Base-by-base conservation (phyloP, 2,888 invertebrate genomes). In the Cheiracanthium punctorium region DNA sequence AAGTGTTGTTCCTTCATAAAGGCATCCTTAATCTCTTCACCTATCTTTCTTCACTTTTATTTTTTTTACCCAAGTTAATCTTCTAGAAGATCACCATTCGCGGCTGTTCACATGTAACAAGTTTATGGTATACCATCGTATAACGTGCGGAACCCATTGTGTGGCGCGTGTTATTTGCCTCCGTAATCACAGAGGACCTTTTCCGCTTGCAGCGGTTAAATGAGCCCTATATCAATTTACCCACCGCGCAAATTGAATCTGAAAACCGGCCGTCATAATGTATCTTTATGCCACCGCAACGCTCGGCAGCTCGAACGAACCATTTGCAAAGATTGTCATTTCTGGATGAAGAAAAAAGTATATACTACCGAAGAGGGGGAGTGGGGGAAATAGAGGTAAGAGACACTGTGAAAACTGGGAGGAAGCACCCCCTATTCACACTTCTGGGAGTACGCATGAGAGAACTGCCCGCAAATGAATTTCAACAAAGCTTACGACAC, bases 401-500 rank as follows among this genome's bases (percentile, higher is more conserved):
- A 30, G 32, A 29, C 72, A 80, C 64, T 65, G n/a, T n/a, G n/a
- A n/a, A 71, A 71, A 43, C 65, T 64, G 58, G 58, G 64, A n/a
- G n/a, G n/a, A n/a, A n/a, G n/a, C n/a, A n/a, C n/a, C n/a, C 30
- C 58, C 67, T 37, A 64, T 80, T 80, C 72, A 52, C 72, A 80
- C 73, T 80, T 48, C 65, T 67, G 33, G 67, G 67, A 20, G 80
- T 73, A 80, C 80, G 80, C 80, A 73, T 80, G 73, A 80, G 73
- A 65, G 80, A 33, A 80, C 73, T 80, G 80, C 73, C 73, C 67
- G 73, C 33, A 73, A 67, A 73, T 80, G 80, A 80, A 73, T 80
- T 73, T 29, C 73, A 73, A 73, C 80, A 69, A 80, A 80, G 73
- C 33, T 72, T 80, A 80, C 73, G 73, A 80, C 80, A 80, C 69